Conservation (phyloP, 2,888 invertebrate genomes). For the Hirudinaria manillensis region DNA sequence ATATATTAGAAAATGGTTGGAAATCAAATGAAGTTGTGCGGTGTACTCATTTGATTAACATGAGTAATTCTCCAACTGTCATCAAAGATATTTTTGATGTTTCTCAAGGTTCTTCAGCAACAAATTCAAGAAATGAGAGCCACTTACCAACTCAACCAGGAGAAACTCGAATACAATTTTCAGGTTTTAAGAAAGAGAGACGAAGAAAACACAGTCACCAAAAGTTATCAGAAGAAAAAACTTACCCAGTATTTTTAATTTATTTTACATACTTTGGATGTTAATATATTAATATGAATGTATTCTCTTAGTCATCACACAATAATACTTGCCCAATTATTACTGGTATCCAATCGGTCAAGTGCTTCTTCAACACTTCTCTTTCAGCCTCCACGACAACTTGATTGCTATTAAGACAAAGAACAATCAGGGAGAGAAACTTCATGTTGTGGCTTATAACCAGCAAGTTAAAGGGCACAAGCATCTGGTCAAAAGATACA, state of each 20-base stretch:
- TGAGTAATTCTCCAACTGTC: no score
- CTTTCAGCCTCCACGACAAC: slow-evolving; percentile 59
- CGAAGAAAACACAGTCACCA: slow-evolving; percentile 63
- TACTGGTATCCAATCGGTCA: no score
- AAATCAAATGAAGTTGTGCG: no score
- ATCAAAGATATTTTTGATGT: neutral
- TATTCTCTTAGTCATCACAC: no score
- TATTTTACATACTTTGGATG: neutral
- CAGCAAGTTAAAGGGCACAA: slow-evolving; percentile 65
- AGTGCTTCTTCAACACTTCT: neutral
- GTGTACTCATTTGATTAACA: no score
- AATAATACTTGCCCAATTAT: no score
- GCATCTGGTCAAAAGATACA: slow-evolving; percentile 52
- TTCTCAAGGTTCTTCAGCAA: slow-evolving; percentile 58
- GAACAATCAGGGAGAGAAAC: slow-evolving; percentile 64
- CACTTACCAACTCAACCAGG: slow-evolving; percentile 74
- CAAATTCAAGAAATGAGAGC: slow-evolving; percentile 76
- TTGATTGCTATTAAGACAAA: slow-evolving; percentile 65
- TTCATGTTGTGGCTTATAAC: slow-evolving; percentile 63
- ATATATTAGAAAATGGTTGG: no score
- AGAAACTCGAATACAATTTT: slow-evolving; percentile 85
- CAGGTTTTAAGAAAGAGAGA: slow-evolving; percentile 74
- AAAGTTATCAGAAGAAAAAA: slow-evolving; percentile 54
- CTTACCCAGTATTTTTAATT: slow-evolving; percentile 47
- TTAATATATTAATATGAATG: neutral